These are phyloP conservation scores for Tetranychus piercei DNA, from an alignment of 2,888 invertebrate species.

Conservation along the genomic window DNA sequence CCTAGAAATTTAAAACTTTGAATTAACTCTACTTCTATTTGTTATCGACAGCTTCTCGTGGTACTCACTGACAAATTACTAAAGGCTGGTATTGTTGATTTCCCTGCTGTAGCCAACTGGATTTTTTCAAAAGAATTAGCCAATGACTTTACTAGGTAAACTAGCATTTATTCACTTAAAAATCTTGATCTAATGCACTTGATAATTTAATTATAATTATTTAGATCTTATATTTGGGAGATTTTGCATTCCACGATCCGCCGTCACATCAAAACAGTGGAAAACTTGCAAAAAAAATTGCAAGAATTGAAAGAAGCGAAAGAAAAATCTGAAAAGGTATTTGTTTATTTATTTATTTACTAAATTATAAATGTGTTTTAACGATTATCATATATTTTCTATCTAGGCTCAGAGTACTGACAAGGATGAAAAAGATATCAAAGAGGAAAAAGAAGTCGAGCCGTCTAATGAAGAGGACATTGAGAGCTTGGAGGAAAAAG, in stretches of 20 bases:
- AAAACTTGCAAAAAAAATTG: neutral
- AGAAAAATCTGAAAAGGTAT: constrained; percentile 4
- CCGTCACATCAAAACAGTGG: constrained; percentile 55
- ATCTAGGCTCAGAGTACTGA: constrained; percentile 5
- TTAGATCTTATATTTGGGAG: constrained; percentile 84
- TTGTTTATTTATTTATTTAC: neutral
- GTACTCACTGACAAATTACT: constrained; percentile 90
- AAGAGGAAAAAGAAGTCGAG: constrained; percentile 34
- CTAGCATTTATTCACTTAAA: neutral
- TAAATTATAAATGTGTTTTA: neutral
- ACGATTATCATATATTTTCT: neutral
- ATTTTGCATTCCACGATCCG: constrained; percentile 81
- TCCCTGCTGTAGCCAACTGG: constrained; percentile 93
- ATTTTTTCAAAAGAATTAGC: constrained; percentile 87
- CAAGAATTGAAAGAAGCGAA: neutral
- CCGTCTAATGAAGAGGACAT: constrained; percentile 63
- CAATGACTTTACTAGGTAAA: constrained; percentile 58
- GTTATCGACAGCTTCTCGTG: constrained; percentile 57
- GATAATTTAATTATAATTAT: constrained; percentile 7
- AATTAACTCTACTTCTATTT: constrained; percentile 6
- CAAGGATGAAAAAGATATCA: constrained; percentile 23
- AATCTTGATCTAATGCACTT: neutral
- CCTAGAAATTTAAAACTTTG: neutral
- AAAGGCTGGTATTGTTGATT: constrained; percentile 90
- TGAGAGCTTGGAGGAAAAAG: constrained; percentile 81